phyloP scores from a whole-genome alignment of 2,113 vertebrate genomes.

The Romanogobio albipinnatus region DNA sequence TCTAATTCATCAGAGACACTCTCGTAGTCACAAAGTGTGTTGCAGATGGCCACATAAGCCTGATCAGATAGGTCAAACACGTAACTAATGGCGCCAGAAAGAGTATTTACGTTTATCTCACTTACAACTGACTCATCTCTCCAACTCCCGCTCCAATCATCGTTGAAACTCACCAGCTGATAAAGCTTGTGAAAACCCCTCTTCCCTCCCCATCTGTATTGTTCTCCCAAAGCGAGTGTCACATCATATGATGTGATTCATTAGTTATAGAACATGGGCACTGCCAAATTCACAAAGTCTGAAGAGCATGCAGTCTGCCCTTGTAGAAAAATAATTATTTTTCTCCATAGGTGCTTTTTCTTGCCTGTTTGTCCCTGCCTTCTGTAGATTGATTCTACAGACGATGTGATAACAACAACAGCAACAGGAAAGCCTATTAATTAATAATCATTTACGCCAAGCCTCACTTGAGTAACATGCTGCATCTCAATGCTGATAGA shows the following conservation, averaged over 20 bases:
- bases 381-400: conserved; percentile 44
- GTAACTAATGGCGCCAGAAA: not conserved
- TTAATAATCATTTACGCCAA: conserved; percentile 52
- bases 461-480: conserved; percentile 37
- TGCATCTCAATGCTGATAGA: conserved; percentile 6
- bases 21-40: not conserved
- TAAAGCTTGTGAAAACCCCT: not conserved
- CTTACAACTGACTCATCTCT: not conserved
- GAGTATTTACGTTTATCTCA: not conserved
- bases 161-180: not conserved
- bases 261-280: conserved; percentile 60
- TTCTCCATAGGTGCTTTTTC: conserved; percentile 44
- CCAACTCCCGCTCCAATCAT: not conserved
- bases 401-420: conserved; percentile 47
- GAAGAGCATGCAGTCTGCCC: conserved; percentile 42
- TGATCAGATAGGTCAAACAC: not conserved
- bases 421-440: conserved; percentile 50
- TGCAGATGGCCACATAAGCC: conserved; percentile 2
- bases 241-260: conserved; percentile 54
- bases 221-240: conserved; percentile 3
- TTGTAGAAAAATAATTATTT: conserved; percentile 58
- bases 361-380: conserved; percentile 15
- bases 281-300: conserved; percentile 60
- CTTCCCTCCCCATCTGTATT: conserved; percentile 20
- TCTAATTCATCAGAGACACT: not conserved